Base-by-base conservation (phyloP, 2,797 vertebrate species). In the Lepidocolaptes lacrymiger region DNA sequence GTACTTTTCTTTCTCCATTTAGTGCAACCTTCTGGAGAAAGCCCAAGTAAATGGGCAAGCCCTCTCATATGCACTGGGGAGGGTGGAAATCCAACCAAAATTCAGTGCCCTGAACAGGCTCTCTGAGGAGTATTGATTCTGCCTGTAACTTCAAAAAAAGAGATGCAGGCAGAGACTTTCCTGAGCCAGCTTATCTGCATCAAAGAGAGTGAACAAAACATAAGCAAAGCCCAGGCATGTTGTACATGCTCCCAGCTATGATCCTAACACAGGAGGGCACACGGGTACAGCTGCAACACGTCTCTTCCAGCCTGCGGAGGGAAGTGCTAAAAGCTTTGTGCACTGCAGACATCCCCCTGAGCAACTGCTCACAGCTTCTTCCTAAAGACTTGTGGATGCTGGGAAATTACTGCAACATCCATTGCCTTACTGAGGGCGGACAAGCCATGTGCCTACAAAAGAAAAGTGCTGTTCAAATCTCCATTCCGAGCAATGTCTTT, bases 301-400 rank as follows among this genome's bases (percentile, higher is more conserved):
- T 55, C 30, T 44, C 44, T 56, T 18, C 66, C 75, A 71, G 75
- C 17, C 34, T 27, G 8, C 19, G 32, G 23, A 44, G 12, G n/a
- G 20, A 16, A 77, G 9, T 0, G 1, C 37, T 64, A 36, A 59
- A 8, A 56, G 12, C 12, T 1, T 3, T 12, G 8, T 8, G 67
- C 22, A 3, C 77, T 44, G 52, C 63, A 69, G 8, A 20, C 20
- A 39, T 17, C 59, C 49, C 5, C 0, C 48, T 20, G 27, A 77
- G 18, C 3, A 14, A 3, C 54, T 15, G 37, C 51, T 64, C 74
- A 34, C 46, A 58, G 44, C 59, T 72, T 34, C 91, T 21, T 56
- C 41, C 34, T 22, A 14, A 81, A 72, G 26, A 7, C 23, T 28
- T 36, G 34, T 32, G 56, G 52, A 10, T 56, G 23, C 76, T 56